Percentiles rank a stretch among this genome's conserved stretches.
Conservation (phyloP, 2,888 invertebrate genomes). For the Caenorhabditis plicata region DNA sequence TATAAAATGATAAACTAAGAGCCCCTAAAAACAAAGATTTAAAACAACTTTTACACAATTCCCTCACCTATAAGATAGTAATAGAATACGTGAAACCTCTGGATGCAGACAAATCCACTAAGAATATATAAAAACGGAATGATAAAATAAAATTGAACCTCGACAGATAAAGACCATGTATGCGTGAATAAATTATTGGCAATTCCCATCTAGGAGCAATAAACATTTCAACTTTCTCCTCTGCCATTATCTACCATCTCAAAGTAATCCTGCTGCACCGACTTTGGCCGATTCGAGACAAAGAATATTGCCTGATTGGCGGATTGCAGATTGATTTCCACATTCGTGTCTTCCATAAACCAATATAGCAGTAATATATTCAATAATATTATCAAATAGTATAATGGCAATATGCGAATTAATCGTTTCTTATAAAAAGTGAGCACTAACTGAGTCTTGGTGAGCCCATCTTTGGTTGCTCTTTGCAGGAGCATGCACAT, state of each 20-base stretch:
- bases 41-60: background rate
- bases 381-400: conserved; percentile 1
- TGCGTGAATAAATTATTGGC: conserved; percentile 44
- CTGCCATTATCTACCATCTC: background rate
- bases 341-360: background rate
- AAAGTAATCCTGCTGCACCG: conserved; percentile 7
- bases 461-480: background rate
- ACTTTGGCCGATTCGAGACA: conserved; percentile 3
- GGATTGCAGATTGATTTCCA: background rate
- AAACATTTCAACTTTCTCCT: background rate
- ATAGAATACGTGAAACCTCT: too few relatives aligned
- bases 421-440: conserved; percentile 8
- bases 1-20: conserved; percentile 2
- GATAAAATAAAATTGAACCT: conserved; percentile 43
- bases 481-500: conserved; percentile 4
- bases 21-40: conserved; percentile 2
- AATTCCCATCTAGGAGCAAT: conserved; percentile 13
- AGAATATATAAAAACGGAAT: conserved; percentile 28
- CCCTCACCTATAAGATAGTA: conserved; percentile 5
- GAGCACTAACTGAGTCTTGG: background rate
- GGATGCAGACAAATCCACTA: conserved; percentile 1
- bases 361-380: background rate
- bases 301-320: conserved; percentile 9
- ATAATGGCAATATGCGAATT: conserved; percentile 11
- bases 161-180: conserved; percentile 44